A percentile compares a stretch with the other conserved stretches of the same genome.
Conservation (phyloP, 2,888 invertebrate genomes). For the Acrobasis consociella region DNA sequence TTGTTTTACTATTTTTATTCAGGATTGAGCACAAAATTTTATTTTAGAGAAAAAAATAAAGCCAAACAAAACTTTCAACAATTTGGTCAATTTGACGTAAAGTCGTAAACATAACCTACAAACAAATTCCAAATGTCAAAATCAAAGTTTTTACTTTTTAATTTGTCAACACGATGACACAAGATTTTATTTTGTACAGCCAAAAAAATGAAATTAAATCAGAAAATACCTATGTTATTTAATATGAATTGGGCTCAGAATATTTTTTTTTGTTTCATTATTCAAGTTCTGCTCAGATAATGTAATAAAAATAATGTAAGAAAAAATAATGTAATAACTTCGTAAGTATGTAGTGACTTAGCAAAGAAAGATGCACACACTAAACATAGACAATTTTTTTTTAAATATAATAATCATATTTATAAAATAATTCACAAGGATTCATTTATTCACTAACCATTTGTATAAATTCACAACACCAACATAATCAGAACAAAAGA, state of each 20-base stretch:
- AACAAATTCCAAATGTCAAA: neutral
- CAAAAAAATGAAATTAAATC: neutral
- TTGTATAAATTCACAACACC: constrained; percentile 38
- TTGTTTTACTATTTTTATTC: neutral
- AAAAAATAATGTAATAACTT: no score
- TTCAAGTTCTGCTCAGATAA: no score
- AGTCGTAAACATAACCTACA: neutral
- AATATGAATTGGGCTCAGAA: no score
- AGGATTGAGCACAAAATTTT: neutral
- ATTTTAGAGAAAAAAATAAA: neutral
- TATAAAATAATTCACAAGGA: neutral
- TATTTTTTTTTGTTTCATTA: no score
- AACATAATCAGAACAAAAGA: constrained; percentile 44
- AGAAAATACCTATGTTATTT: no score
- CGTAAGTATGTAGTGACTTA: no score
- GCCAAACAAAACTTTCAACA: neutral
- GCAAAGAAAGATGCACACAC: neutral
- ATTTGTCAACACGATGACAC: neutral
- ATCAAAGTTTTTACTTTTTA: neutral
- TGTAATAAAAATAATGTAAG: no score
- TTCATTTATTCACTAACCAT: constrained; percentile 42
- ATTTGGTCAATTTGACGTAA: neutral
- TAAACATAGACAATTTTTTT: neutral
- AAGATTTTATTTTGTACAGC: constrained; percentile 19
- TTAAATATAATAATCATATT: neutral